Percentiles rank a stretch among this genome's conserved stretches.
Evolutionary conservation across 2,888 invertebrate species (phyloP).

Genomic region (Doris montereyensis): DNA sequence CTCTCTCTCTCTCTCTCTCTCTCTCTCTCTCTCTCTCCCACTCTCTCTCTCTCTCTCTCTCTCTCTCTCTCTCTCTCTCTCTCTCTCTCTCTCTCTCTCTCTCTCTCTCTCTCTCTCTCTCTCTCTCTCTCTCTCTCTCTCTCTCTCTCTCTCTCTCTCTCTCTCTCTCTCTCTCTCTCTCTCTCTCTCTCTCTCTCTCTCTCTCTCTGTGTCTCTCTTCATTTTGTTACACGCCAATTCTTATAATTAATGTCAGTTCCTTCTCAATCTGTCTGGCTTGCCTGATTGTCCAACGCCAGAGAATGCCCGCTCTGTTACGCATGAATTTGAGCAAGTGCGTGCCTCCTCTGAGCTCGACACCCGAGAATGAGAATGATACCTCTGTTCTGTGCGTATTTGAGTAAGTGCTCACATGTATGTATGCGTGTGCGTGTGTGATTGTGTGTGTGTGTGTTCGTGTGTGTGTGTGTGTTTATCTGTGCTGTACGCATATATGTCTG

Average conservation of each 20-base stretch:
- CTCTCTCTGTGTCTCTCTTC: constrained; percentile 3
- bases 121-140: neutral
- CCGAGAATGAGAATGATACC: too few species aligned
- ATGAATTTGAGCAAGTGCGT: too few species aligned
- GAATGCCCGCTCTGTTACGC: too few species aligned
- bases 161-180: constrained; percentile 1
- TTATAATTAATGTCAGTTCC: constrained; percentile 14
- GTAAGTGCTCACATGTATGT: constrained; percentile 16
- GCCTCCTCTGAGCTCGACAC: too few species aligned
- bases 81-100: constrained; percentile 11
- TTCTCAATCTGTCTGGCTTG: too few species aligned
- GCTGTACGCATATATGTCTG: too few species aligned
- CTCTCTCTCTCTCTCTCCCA: neutral
- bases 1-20: neutral
- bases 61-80: neutral
- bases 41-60: neutral
- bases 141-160: constrained; percentile 10
- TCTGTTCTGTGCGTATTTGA: neutral
- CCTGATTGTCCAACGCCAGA: too few species aligned
- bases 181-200: neutral
- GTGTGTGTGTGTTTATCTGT: too few species aligned
- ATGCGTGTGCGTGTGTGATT: constrained; percentile 24
- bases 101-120: constrained; percentile 10
- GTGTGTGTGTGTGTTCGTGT: constrained; percentile 27
- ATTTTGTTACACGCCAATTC: neutral